Conservation (phyloP, 2,888 invertebrate genomes). For the Zhuqinia jingwanae region DNA sequence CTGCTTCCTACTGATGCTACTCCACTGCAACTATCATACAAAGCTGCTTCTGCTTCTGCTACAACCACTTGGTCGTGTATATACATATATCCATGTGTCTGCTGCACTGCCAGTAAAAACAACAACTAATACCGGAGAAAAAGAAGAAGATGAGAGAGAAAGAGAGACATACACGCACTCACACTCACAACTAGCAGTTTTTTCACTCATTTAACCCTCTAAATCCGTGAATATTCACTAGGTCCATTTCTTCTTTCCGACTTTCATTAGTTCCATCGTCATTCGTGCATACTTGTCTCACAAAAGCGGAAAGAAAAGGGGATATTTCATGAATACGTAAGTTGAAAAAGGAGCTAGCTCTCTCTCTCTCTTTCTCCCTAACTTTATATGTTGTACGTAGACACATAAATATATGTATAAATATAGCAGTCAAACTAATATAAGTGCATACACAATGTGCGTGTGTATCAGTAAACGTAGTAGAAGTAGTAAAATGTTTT, state of each 20-base stretch:
- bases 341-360: conserved; percentile 43
- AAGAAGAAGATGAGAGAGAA: background rate
- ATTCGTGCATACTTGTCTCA: conserved; percentile 65
- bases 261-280: conserved; percentile 71
- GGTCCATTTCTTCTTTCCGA: conserved; percentile 67
- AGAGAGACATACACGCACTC: conserved; percentile 5
- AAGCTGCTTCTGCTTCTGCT: background rate
- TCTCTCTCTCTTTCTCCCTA: background rate
- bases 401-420: background rate
- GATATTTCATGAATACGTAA: conserved; percentile 69
- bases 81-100: background rate
- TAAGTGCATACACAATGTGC: too few relatives aligned
- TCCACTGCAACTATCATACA: background rate
- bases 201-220: conserved; percentile 68
- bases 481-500: background rate
- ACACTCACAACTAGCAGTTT: conserved; percentile 16
- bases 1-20: conserved; percentile 8
- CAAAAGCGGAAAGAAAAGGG: conserved; percentile 58
- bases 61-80: background rate
- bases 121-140: conserved; percentile 2
- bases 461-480: background rate
- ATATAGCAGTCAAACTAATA: conserved; percentile 22
- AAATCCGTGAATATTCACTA: conserved; percentile 74
- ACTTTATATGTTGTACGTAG: too few relatives aligned
- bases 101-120: conserved; percentile 1